Evolutionary conservation across 2,888 invertebrate species (phyloP).

Genomic region (Rhagonycha fulva): DNA sequence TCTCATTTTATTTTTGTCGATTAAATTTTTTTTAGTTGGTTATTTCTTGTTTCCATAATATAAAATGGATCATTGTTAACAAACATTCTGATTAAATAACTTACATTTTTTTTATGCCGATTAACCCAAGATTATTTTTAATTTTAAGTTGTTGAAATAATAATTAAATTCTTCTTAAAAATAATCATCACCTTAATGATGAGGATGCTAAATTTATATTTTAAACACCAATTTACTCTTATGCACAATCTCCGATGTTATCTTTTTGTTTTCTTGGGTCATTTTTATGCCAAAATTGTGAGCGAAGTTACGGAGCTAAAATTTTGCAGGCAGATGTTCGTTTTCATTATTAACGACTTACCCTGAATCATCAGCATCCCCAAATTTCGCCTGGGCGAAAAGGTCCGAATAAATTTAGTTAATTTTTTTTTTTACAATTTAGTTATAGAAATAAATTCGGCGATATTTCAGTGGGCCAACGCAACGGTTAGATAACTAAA

Average conservation of each 20-base stretch:
- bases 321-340: too few species aligned
- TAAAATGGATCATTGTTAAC: too few species aligned
- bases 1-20: too few species aligned
- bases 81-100: too few species aligned
- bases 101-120: too few species aligned
- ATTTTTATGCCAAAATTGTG: too few species aligned
- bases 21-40: too few species aligned
- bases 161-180: not conserved
- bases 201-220: not conserved
- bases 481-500: not conserved
- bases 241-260: not conserved
- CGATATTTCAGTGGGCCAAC: not conserved
- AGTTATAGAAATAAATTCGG: not conserved
- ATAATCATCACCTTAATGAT: not conserved
- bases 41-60: too few species aligned
- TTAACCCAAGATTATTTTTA: not conserved
- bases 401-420: not conserved
- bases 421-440: not conserved
- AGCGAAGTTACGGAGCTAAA: too few species aligned
- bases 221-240: not conserved
- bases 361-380: too few species aligned
- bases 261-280: not conserved
- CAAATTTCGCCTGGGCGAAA: not conserved
- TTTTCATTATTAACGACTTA: too few species aligned
- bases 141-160: not conserved